Evolutionary conservation across 2,113 vertebrate species (phyloP).

Genomic region (Donacobius atricapilla): DNA sequence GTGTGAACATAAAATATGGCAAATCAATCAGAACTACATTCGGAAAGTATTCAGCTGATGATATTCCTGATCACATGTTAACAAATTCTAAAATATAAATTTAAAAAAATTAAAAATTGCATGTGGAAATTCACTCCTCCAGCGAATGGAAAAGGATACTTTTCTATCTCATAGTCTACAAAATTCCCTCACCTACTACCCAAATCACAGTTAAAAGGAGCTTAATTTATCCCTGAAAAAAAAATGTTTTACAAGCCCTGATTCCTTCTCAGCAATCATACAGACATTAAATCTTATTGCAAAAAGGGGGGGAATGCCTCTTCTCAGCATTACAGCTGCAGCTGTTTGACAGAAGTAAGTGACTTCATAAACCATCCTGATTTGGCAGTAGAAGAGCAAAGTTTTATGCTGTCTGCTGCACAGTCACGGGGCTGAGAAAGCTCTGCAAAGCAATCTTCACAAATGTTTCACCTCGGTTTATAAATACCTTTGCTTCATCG

Average conservation of each 20-base stretch:
- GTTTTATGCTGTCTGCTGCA: constrained; percentile 45
- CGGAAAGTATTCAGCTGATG: constrained; percentile 46
- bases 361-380: constrained; percentile 57
- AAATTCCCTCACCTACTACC: constrained; percentile 22
- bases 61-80: background rate
- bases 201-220: background rate
- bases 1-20: constrained; percentile 51
- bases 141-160: constrained; percentile 8
- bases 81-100: background rate
- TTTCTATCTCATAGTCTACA: constrained; percentile 8
- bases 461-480: constrained; percentile 40
- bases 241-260: constrained; percentile 6
- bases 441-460: constrained; percentile 29
- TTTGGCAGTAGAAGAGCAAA: background rate
- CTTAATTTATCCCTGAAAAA: background rate
- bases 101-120: background rate
- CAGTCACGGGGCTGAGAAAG: constrained; percentile 2
- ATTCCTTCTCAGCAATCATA: constrained; percentile 38
- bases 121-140: constrained; percentile 31
- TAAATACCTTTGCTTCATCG: background rate
- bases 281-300: constrained; percentile 49
- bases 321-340: constrained; percentile 42
- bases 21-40: constrained; percentile 46
- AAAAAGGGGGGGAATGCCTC: background rate
- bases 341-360: constrained; percentile 48